Evolutionary conservation across 1,140 invertebrate species (phyloP).

Genomic region (Oncopeltus fasciatus): DNA sequence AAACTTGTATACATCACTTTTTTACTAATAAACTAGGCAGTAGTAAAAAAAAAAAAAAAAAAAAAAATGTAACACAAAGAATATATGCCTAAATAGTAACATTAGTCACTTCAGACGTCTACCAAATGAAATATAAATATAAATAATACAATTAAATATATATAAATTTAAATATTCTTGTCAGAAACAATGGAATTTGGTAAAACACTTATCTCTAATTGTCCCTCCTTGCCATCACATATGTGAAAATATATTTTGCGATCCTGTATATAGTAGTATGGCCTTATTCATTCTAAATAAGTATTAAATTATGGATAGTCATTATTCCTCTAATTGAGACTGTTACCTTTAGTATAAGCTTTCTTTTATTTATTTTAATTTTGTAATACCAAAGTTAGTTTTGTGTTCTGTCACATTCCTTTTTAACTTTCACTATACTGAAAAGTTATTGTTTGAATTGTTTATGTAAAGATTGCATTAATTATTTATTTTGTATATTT

Average conservation of each 20-base stretch:
- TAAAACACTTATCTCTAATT: background rate
- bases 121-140: too few relatives aligned
- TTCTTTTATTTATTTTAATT: background rate
- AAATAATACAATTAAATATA: background rate
- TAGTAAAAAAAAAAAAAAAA: too few relatives aligned
- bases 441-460: background rate
- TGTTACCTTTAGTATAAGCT: slow-evolving; percentile 8
- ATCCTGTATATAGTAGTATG: background rate
- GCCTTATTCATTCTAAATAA: background rate
- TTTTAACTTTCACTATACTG: background rate
- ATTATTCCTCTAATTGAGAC: slow-evolving; percentile 5
- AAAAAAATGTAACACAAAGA: too few relatives aligned
- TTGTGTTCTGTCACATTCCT: background rate
- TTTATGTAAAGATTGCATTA: slow-evolving; percentile 2
- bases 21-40: too few relatives aligned
- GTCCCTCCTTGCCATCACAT: background rate
- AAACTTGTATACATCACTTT: too few relatives aligned
- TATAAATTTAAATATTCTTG: background rate
- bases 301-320: background rate
- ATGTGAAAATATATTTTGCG: background rate
- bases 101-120: too few relatives aligned
- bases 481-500: slow-evolving; percentile 9
- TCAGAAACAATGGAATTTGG: background rate
- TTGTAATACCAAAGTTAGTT: background rate
- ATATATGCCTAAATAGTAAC: too few relatives aligned